Evolutionary conservation across 2,888 invertebrate species (phyloP), one percentile per base, ranked within the genome.

Genomic region (Dasysyrphus tricinctus): DNA sequence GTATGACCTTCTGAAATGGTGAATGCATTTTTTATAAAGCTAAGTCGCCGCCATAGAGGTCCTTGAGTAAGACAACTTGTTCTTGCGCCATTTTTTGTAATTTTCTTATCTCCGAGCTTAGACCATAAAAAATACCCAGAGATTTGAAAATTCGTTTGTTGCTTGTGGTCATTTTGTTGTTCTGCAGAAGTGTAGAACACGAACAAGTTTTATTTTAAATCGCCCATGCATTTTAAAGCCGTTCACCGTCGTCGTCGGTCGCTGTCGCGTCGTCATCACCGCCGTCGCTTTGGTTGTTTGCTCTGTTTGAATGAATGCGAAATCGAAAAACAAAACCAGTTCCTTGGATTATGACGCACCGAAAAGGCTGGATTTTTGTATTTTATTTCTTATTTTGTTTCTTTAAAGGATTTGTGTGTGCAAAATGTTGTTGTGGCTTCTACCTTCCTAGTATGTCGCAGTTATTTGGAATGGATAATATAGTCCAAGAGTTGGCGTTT

Each of bases 261-360:
- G 29, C 44, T 9, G n/a, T 39, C 9, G 29, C 9, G 42, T 39
- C 42, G 29, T 63, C n/a, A n/a, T 39, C 9, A n/a, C 9, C 3
- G 61, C 24, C n/a, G 29, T 19, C 24, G 24, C 24, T 1, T 24
- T 37, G 0, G n/a, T 37, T 24, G 37, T 42, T 44, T 67, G 72
- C 39, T 59, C 61, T 12, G 72, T 80, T 80, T 72, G 73, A 80
- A 67, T 73, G 73, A 77, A 70, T 80, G 76, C 77, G 76, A 84
- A 73, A 80, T 69, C 59, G 77, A 80, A 77, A 85, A 65, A 80
- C 24, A 39, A 85, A 85, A 85, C 85, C 77, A 85, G 85, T 85
- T 84, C 69, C 69, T 73, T 85, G 73, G 37, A 70, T 76, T 80
- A 80, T 80, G 80, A 85, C 85, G 80, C 85, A 85, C 69, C 80